Evolutionary conservation across 2,888 invertebrate genomes (phyloP).

Genomic region (Ophioninae sp.): DNA sequence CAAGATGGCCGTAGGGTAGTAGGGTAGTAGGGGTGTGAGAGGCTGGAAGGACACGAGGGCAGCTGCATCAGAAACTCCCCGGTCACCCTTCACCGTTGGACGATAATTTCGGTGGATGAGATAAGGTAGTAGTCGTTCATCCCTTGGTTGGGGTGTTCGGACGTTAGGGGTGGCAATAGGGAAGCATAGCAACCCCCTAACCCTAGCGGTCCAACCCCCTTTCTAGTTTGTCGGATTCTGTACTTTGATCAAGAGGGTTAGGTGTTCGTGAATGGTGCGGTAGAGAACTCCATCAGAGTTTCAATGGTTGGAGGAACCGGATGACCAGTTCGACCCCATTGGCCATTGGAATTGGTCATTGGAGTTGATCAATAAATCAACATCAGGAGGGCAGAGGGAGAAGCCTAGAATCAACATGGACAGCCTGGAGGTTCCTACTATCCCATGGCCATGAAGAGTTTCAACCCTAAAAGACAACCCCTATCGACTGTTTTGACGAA

Average conservation of each 20-base stretch:
- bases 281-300: conserved; percentile 44
- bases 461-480: conserved; percentile 58
- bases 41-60: neutral
- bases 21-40: conserved; percentile 4
- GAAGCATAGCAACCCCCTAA: conserved; percentile 69
- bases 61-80: conserved; percentile 15
- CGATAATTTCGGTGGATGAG: conserved; percentile 79
- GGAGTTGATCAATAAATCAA: conserved; percentile 80
- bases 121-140: conserved; percentile 74
- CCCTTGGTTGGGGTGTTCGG: conserved; percentile 63
- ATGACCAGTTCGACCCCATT: conserved; percentile 70
- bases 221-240: conserved; percentile 54
- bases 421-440: too few species aligned
- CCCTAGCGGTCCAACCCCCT: conserved; percentile 68
- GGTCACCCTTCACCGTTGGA: conserved; percentile 75
- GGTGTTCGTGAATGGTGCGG: conserved; percentile 32
- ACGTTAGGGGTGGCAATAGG: conserved; percentile 68
- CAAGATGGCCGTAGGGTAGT: conserved; percentile 70
- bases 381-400: conserved; percentile 58
- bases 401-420: conserved; percentile 53
- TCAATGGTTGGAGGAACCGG: conserved; percentile 41
- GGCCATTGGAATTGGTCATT: conserved; percentile 69
- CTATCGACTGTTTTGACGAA: conserved; percentile 43
- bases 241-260: conserved; percentile 49
- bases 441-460: too few species aligned